Percentiles rank a stretch among this genome's conserved stretches.
Evolutionary conservation across 2,113 vertebrate genomes (phyloP).

Genomic region (Corapipo altera): DNA sequence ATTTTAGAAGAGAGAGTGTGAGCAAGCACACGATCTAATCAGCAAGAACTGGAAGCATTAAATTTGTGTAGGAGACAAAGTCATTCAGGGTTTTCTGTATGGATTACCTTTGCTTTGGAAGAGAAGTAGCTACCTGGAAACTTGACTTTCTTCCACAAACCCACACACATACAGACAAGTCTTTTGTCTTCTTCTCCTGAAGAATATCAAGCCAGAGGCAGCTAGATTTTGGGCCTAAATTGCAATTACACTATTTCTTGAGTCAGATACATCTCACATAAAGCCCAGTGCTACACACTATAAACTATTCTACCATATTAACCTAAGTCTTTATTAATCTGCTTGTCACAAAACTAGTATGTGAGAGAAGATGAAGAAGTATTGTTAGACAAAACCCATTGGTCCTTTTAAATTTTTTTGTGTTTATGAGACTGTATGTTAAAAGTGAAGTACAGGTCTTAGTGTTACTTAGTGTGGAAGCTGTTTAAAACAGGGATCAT

Average conservation of each 20-base stretch:
- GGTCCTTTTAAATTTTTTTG: not conserved
- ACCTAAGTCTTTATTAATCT: not conserved
- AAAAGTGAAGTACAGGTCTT: not conserved
- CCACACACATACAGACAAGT: not conserved
- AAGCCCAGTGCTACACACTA: not conserved
- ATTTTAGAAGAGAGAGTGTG: not conserved
- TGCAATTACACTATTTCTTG: not conserved
- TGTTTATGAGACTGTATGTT: not conserved
- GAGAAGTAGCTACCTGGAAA: not conserved
- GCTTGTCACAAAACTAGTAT: not conserved
- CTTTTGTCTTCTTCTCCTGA: not conserved
- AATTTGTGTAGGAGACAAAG: not conserved
- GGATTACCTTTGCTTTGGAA: not conserved
- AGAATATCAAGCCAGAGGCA: not conserved
- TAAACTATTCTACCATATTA: not conserved
- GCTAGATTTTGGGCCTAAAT: not conserved
- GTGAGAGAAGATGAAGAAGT: not conserved
- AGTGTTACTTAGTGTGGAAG: not conserved
- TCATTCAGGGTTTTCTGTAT: not conserved
- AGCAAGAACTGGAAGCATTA: not conserved
- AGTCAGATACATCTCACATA: not conserved
- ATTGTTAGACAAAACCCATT: not conserved
- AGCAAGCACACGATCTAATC: not conserved
- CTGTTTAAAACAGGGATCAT: not conserved
- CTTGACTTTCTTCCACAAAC: not conserved